A percentile compares a stretch with the other conserved stretches of the same genome.
phyloP scores from a whole-genome alignment of 2,888 invertebrate genomes.

The Crematogaster levior region DNA sequence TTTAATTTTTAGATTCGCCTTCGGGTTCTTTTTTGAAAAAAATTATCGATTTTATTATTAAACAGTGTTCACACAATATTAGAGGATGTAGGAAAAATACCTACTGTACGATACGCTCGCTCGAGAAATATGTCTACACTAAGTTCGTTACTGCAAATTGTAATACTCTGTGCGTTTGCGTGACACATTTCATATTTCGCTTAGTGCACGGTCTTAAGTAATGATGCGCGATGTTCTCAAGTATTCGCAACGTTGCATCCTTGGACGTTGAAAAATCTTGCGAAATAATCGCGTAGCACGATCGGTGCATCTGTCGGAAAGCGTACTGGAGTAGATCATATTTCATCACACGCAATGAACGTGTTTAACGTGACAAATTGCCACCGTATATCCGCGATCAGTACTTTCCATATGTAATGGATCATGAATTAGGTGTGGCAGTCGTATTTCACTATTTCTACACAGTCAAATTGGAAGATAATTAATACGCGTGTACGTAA shows the following conservation, averaged over 20 bases:
- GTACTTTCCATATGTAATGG: conserved; percentile 14
- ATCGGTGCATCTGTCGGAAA: conserved; percentile 2
- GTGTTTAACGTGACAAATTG: conserved; percentile 42
- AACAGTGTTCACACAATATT: background rate
- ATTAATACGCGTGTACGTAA: conserved; percentile 24
- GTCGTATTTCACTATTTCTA: conserved; percentile 41
- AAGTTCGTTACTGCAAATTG: background rate
- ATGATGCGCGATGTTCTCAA: conserved; percentile 25
- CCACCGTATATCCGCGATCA: conserved; percentile 10
- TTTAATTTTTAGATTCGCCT: background rate
- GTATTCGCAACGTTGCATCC: background rate
- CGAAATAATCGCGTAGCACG: conserved; percentile 31
- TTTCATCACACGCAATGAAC: conserved; percentile 41
- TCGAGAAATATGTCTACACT: background rate
- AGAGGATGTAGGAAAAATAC: background rate
- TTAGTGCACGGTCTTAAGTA: conserved; percentile 31
- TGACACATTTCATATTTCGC: conserved; percentile 23
- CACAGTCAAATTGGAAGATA: conserved; percentile 22
- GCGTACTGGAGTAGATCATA: background rate
- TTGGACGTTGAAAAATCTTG: conserved; percentile 42
- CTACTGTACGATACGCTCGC: background rate
- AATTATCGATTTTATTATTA: background rate
- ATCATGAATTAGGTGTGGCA: conserved; percentile 14
- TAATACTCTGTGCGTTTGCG: conserved; percentile 6
- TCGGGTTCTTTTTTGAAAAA: background rate